Conservation (phyloP, 1,140 invertebrate genomes). For the Andrena cerasifolii region DNA sequence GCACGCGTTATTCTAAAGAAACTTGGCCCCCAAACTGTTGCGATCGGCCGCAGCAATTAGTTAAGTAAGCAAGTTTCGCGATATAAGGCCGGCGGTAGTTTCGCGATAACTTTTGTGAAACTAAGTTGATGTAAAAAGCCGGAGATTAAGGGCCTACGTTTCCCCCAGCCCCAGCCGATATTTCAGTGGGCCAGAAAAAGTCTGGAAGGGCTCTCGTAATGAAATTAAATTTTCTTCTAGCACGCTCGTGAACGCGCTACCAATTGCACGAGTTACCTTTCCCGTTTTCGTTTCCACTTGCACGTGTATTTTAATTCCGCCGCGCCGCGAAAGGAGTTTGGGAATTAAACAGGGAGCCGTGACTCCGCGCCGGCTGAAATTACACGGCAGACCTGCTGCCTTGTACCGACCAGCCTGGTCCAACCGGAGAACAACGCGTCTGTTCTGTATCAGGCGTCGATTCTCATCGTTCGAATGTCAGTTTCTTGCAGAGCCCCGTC, state of each 20-base stretch:
- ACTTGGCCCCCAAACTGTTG: too few species aligned
- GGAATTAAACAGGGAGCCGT: constrained; percentile 41
- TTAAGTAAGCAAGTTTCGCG: background rate
- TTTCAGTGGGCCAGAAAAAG: constrained; percentile 8
- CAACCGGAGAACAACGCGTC: background rate
- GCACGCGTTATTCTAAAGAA: background rate
- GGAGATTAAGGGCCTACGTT: background rate
- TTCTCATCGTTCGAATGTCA: background rate
- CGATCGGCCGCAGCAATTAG: background rate
- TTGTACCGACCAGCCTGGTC: background rate
- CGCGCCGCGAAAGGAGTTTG: background rate
- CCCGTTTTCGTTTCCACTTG: constrained; percentile 28
- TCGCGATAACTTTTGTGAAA: background rate
- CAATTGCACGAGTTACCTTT: constrained; percentile 39
- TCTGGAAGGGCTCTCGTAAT: constrained; percentile 11
- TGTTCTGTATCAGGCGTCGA: background rate
- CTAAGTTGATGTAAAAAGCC: background rate
- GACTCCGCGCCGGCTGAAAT: constrained; percentile 27
- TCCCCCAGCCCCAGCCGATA: constrained; percentile 14
- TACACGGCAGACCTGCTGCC: constrained; percentile 2
- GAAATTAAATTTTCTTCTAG: constrained; percentile 43
- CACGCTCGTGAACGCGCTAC: background rate
- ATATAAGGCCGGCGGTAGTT: background rate
- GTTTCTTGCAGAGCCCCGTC: too few species aligned
- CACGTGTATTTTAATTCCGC: constrained; percentile 41